These are phyloP conservation scores for Aldabrachelys gigantea DNA, from an alignment of 2,113 vertebrate species.

Conservation along the genomic window DNA sequence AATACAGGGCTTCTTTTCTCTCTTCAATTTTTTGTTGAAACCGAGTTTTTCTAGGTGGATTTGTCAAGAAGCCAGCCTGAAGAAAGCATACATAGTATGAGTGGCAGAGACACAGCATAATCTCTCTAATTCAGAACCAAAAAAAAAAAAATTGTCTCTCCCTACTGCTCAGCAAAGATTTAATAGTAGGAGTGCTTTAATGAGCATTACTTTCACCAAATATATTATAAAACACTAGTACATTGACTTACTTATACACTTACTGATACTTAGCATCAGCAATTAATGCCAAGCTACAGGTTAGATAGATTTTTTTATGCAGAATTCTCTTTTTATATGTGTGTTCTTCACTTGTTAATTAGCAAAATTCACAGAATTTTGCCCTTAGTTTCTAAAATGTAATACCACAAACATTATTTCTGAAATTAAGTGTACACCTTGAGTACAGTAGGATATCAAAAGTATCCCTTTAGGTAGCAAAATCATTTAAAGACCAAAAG, in stretches of 20 bases:
- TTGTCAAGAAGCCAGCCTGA: conserved; percentile 80
- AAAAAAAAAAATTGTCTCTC: neutral
- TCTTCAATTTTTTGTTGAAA: conserved; percentile 85
- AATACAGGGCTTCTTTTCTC: conserved; percentile 80
- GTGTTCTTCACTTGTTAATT: neutral
- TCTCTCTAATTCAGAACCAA: neutral
- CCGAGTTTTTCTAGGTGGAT: conserved; percentile 78
- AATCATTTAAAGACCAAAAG: neutral
- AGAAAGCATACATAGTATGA: conserved; percentile 50
- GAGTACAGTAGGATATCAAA: neutral
- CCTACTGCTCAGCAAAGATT: neutral
- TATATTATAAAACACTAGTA: neutral
- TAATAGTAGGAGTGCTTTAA: neutral
- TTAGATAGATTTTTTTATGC: neutral
- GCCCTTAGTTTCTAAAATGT: neutral
- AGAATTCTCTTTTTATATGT: neutral
- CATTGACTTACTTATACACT: neutral
- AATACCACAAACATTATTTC: neutral
- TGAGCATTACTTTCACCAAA: neutral
- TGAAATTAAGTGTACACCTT: neutral
- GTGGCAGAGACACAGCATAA: neutral
- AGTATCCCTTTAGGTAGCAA: neutral
- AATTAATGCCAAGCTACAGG: neutral
- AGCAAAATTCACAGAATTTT: neutral
- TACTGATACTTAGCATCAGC: neutral